Percentiles rank a stretch among this genome's conserved stretches.
phyloP scores from a whole-genome alignment of 2,797 vertebrate species.

The Tapirus indicus region DNA sequence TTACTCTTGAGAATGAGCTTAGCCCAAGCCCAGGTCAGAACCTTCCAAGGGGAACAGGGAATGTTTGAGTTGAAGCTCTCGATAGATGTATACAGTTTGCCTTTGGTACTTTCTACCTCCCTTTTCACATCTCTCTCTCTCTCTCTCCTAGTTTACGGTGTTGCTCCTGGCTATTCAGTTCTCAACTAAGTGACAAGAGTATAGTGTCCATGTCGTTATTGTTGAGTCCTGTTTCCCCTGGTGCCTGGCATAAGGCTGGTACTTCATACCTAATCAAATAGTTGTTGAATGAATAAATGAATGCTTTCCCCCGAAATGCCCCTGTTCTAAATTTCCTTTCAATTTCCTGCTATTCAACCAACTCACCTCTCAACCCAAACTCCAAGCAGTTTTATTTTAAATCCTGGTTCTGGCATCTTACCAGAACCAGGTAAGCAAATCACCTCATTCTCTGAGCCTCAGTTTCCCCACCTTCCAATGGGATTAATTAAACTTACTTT shows the following conservation, averaged over 20 bases:
- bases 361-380: background rate
- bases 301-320: background rate
- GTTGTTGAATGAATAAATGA: background rate
- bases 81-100: background rate
- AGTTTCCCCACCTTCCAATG: background rate
- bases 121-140: background rate
- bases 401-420: background rate
- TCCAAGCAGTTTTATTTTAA: background rate
- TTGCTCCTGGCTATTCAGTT: background rate
- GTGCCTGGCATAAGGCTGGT: background rate
- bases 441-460: background rate
- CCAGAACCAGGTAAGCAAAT: background rate
- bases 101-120: background rate
- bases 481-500: background rate
- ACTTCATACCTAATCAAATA: background rate
- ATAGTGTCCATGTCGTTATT: rapidly evolving
- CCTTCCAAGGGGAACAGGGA: background rate
- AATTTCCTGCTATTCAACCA: background rate
- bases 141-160: background rate
- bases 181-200: background rate
- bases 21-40: background rate
- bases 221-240: background rate
- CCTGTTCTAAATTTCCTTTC: background rate
- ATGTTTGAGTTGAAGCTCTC: background rate
- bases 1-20: background rate